Conservation (phyloP, 1,140 invertebrate species). For the Zaprionus kolodkinae region DNA sequence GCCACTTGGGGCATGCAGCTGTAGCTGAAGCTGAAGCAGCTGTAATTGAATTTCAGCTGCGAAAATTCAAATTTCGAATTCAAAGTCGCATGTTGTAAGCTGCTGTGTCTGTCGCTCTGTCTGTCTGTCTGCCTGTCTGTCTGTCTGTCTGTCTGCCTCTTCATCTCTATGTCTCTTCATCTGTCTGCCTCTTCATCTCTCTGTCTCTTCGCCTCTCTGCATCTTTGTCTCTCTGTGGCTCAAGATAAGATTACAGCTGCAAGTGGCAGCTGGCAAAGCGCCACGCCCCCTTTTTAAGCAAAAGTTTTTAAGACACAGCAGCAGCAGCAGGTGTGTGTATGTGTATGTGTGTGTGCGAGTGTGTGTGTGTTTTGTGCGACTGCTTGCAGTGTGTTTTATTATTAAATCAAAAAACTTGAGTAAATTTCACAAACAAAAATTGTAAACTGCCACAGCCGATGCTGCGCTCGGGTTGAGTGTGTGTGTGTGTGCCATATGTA, state of each 20-base stretch:
- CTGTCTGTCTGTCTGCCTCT: background rate
- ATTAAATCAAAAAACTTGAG: conserved; percentile 80
- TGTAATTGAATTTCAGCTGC: conserved; percentile 33
- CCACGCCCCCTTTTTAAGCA: background rate
- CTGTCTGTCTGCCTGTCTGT: background rate
- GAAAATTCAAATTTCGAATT: conserved; percentile 5
- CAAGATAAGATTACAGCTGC: conserved; percentile 66
- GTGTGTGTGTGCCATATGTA: background rate
- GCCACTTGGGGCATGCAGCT: conserved; percentile 18
- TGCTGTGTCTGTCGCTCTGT: background rate
- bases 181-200: background rate
- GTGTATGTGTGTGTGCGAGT: background rate
- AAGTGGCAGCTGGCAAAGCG: conserved; percentile 33
- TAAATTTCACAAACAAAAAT: conserved; percentile 66
- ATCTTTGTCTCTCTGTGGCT: conserved; percentile 60
- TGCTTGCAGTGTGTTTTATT: conserved; percentile 61
- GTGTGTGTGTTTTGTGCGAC: background rate
- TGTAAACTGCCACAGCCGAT: conserved; percentile 57
- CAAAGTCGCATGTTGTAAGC: conserved; percentile 1
- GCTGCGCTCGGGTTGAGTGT: conserved; percentile 13
- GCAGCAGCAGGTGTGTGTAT: background rate
- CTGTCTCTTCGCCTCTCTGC: conserved; percentile 52
- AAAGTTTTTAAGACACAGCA: conserved; percentile 19
- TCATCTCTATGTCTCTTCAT: background rate
- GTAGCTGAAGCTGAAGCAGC: conserved; percentile 22